Percentiles rank a stretch among this genome's conserved stretches.
Evolutionary conservation across 2,113 vertebrate genomes (phyloP).

Genomic region (Brachyistius frenatus): DNA sequence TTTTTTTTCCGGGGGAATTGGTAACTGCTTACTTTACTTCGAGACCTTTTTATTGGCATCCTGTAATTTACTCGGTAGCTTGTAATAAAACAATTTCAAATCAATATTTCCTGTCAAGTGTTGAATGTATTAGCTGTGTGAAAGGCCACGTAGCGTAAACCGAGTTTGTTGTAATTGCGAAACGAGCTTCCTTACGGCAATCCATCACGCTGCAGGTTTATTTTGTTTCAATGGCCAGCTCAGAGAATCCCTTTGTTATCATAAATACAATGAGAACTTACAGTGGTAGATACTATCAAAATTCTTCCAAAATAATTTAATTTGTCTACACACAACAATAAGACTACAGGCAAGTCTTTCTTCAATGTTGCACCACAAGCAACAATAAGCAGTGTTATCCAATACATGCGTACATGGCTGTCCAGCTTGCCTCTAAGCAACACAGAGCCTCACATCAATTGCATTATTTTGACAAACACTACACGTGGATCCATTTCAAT

Average conservation of each 20-base stretch:
- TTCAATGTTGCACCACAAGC: not conserved
- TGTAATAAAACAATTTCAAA: slow-evolving; percentile 32
- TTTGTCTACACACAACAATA: not conserved
- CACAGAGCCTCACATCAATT: slow-evolving; percentile 21
- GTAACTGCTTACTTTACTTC: not conserved
- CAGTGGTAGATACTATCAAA: not conserved
- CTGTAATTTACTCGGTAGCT: not conserved
- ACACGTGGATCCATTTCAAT: slow-evolving; percentile 54
- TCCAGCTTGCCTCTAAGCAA: slow-evolving; percentile 4
- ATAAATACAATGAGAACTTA: slow-evolving; percentile 10
- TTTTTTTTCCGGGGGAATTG: not conserved
- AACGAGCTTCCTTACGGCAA: slow-evolving; percentile 20
- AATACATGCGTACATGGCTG: not conserved
- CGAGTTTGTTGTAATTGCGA: slow-evolving; percentile 18
- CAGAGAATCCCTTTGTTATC: slow-evolving; percentile 2
- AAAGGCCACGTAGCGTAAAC: not conserved
- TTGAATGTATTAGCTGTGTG: slow-evolving; percentile 11
- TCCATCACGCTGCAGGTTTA: slow-evolving; percentile 20
- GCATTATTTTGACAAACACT: slow-evolving; percentile 20
- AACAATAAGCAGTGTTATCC: not conserved
- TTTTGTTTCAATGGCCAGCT: slow-evolving; percentile 4
- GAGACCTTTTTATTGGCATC: not conserved
- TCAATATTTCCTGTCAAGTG: slow-evolving; percentile 42
- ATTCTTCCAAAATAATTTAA: not conserved
- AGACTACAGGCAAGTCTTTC: not conserved